Evolutionary conservation across 2,113 vertebrate species (phyloP), one percentile per base, ranked within the genome.

Genomic region (Thalassoma bifasciatum): DNA sequence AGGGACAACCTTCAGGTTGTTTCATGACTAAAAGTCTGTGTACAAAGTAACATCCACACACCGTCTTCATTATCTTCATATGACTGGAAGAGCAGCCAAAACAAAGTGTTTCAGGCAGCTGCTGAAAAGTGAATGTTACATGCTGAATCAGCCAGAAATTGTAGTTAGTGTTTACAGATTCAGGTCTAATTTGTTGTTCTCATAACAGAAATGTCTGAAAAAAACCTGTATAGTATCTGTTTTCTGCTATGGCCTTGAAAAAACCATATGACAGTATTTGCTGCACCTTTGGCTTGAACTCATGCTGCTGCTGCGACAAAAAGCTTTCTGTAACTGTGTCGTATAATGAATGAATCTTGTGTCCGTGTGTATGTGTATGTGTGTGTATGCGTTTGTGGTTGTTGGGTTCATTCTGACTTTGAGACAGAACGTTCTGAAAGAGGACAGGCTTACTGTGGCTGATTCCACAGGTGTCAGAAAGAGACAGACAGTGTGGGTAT

Each of bases 321-420:
- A 22, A 7, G 1, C 34, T 77, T 62, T 42, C 23, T 38, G n/a
- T 46, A 30, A 47, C 57, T 19, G 19, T 38, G 57, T 72, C 61
- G 56, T 42, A 53, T 62, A 87, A 82, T 46, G 13, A 72, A 16
- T 63, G 10, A 57, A 46, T 72, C 56, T 70, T 79, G 66, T 50
- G 75, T 83, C 53, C 73, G 2, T 64, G 53, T 50, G 40, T 66
- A 24, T 37, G 64, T 47, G 57, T 37, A 40, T 67, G 24, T 57
- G 57, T 50, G 24, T 50, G 23, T 46, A 36, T 61, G 53, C 21
- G 56, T 64, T 9, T 57, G 44, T 57, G 65, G 40, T 52, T 66
- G 61, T 54, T 49, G 46, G 46, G 46, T 49, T 49, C 46, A 49
- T n/a, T 8, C 46, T 46, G 44, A 46, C 44, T 49, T 19, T 49